Evolutionary conservation across 2,797 vertebrate genomes (phyloP).

Genomic region (Characodon lateralis): DNA sequence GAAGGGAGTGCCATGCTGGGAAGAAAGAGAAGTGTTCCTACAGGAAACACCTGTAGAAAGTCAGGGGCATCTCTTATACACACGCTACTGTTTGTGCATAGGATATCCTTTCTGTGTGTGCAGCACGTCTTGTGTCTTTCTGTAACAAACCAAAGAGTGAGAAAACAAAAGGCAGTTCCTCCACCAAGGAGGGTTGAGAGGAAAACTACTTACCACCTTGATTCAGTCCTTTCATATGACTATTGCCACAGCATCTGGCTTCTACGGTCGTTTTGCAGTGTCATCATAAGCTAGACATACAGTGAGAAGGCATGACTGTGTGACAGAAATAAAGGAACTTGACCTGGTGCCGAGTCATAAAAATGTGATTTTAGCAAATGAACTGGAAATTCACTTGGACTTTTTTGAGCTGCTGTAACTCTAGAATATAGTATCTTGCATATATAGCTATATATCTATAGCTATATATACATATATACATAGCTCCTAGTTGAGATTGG

Average conservation of each 20-base stretch:
- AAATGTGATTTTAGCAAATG: not conserved
- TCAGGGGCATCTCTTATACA: slow-evolving; percentile 41
- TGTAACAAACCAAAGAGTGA: not conserved
- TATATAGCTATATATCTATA: not conserved
- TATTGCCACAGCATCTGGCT: not conserved
- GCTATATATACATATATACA: not conserved
- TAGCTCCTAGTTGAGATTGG: not conserved
- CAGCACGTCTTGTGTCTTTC: slow-evolving; percentile 16
- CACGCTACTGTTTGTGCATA: slow-evolving; percentile 44
- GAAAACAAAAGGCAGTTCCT: slow-evolving; percentile 5
- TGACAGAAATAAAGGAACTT: not conserved
- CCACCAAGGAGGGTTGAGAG: not conserved
- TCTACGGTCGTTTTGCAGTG: not conserved
- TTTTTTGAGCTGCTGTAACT: not conserved
- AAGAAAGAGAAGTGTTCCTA: not conserved
- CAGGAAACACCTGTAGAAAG: slow-evolving; percentile 56
- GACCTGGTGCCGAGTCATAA: slow-evolving; percentile 9
- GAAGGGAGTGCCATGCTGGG: not conserved
- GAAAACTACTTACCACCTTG: not conserved
- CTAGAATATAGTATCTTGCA: not conserved
- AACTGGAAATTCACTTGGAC: not conserved
- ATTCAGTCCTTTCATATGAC: not conserved
- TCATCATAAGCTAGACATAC: not conserved
- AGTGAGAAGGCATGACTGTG: not conserved
- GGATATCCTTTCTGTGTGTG: slow-evolving; percentile 35